phyloP scores from a whole-genome alignment of 2,113 vertebrate genomes.

The Epinephelus moara region DNA sequence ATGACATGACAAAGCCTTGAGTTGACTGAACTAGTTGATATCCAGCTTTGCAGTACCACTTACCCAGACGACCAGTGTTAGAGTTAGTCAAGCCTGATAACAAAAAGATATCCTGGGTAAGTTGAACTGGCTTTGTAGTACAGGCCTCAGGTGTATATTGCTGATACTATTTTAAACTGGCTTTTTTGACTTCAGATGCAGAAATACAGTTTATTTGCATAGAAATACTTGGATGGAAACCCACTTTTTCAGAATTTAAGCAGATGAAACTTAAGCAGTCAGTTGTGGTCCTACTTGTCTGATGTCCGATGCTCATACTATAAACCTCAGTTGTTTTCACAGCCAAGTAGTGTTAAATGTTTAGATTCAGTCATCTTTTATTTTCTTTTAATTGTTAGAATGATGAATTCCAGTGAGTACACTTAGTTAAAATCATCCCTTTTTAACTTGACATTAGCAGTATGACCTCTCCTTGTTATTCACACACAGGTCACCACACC shows the following conservation, averaged over 20 bases:
- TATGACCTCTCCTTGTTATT: constrained; percentile 10
- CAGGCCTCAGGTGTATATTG: too few species aligned
- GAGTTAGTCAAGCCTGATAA: too few species aligned
- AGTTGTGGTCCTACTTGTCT: neutral
- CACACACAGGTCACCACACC: constrained; percentile 77
- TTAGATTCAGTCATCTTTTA: neutral
- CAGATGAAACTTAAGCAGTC: neutral
- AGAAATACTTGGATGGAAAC: neutral
- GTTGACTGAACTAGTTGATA: too few species aligned
- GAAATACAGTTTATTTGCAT: neutral
- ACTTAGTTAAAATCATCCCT: neutral
- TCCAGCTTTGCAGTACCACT: too few species aligned
- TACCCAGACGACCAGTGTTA: too few species aligned
- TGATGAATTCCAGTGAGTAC: neutral
- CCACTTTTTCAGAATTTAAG: neutral
- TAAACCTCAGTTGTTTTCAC: neutral
- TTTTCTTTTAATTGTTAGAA: neutral
- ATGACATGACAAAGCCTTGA: too few species aligned
- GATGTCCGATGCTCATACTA: neutral
- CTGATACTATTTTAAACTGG: too few species aligned
- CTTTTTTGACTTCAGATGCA: too few species aligned
- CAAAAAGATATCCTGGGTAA: too few species aligned
- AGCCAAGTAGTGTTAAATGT: neutral
- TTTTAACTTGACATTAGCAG: neutral
- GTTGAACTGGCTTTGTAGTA: too few species aligned